phyloP scores from a whole-genome alignment of 2,797 vertebrate genomes.

The Lophius americanus region DNA sequence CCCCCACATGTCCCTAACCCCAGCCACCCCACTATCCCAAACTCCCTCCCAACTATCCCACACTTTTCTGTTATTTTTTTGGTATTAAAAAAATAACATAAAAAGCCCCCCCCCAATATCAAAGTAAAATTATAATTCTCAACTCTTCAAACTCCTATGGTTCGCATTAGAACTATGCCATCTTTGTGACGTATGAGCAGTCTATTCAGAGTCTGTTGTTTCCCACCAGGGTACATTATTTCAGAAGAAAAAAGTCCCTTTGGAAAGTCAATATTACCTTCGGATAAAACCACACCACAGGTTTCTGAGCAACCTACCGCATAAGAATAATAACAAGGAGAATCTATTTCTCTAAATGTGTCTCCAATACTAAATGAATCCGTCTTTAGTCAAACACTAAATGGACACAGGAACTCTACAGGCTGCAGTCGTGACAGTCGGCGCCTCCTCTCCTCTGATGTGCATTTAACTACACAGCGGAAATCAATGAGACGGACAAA shows the following conservation, averaged over 20 bases:
- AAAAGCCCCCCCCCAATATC: too few relatives aligned
- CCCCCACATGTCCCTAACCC: too few relatives aligned
- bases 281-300: background rate
- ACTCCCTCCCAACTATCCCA: too few relatives aligned
- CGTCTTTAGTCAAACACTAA: slow-evolving; percentile 37
- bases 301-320: background rate
- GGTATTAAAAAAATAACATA: too few relatives aligned
- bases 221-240: background rate
- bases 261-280: slow-evolving; percentile 3
- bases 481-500: slow-evolving; percentile 57
- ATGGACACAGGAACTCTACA: slow-evolving; percentile 16
- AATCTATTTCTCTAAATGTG: background rate
- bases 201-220: slow-evolving; percentile 2
- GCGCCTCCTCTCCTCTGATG: slow-evolving; percentile 21
- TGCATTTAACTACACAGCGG: slow-evolving; percentile 34
- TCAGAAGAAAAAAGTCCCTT: slow-evolving; percentile 2
- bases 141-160: too few relatives aligned
- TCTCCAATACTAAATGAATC: slow-evolving; percentile 25
- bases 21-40: too few relatives aligned
- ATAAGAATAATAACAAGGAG: slow-evolving; percentile 6
- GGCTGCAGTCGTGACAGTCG: slow-evolving; percentile 16
- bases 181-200: background rate
- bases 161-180: background rate
- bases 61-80: too few relatives aligned
- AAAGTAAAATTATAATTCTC: too few relatives aligned